A percentile compares a stretch with the other conserved stretches of the same genome.
These are phyloP conservation scores for Drosophila mayaguana DNA, from an alignment of 2,888 invertebrate species.

Conservation along the genomic window DNA sequence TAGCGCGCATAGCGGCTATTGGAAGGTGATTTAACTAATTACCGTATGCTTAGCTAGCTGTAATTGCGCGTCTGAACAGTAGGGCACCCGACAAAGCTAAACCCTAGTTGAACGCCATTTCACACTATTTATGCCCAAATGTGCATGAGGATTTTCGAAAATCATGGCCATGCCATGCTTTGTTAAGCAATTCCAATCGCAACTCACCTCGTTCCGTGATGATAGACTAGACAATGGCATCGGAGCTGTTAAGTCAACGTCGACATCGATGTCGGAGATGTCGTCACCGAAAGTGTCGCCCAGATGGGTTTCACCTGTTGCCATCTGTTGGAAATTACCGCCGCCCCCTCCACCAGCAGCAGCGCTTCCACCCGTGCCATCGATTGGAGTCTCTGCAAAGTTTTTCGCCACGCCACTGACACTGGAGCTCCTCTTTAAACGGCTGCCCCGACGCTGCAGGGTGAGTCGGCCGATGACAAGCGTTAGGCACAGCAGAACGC, in stretches of 20 bases:
- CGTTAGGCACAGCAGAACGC: slow-evolving; percentile 90
- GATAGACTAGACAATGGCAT: slow-evolving; percentile 86
- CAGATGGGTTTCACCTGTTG: slow-evolving; percentile 90
- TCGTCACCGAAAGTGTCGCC: slow-evolving; percentile 93
- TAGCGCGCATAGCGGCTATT: slow-evolving; percentile 30
- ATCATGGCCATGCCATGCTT: not conserved
- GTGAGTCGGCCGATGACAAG: slow-evolving; percentile 90
- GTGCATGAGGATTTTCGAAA: not conserved
- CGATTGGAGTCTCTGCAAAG: slow-evolving; percentile 57
- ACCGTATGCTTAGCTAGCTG: slow-evolving; percentile 18
- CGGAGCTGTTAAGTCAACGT: slow-evolving; percentile 89
- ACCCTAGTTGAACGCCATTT: not conserved
- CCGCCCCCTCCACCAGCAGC: slow-evolving; percentile 53
- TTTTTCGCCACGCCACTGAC: slow-evolving; percentile 64
- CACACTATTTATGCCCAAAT: not conserved
- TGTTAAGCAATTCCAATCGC: slow-evolving; percentile 10
- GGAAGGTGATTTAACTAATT: slow-evolving; percentile 51
- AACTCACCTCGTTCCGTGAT: slow-evolving; percentile 83
- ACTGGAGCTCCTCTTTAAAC: slow-evolving; percentile 79
- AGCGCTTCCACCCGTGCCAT: slow-evolving; percentile 32
- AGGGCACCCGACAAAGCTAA: not conserved
- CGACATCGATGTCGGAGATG: slow-evolving; percentile 92
- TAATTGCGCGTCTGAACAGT: slow-evolving; percentile 7
- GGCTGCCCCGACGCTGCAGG: slow-evolving; percentile 87
- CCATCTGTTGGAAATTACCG: slow-evolving; percentile 88